phyloP scores from a whole-genome alignment of 1,140 invertebrate species.

The Brachionus manjavacas region DNA sequence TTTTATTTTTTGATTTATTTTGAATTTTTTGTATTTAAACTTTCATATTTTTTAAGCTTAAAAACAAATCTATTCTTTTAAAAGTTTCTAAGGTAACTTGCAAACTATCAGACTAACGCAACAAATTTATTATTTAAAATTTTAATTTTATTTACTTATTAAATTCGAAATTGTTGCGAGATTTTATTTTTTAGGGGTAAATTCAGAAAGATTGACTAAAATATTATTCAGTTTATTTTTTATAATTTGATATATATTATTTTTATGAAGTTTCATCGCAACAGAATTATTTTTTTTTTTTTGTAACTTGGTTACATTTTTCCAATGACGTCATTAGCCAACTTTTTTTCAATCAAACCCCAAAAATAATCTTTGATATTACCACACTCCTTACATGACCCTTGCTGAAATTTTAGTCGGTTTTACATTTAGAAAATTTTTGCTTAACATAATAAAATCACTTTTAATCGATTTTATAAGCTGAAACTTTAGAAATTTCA shows the following conservation, averaged over 20 bases:
- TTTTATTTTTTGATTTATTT: background rate
- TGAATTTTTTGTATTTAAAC: background rate
- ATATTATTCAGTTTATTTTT: background rate
- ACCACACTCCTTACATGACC: background rate
- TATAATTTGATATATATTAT: background rate
- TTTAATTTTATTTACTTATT: background rate
- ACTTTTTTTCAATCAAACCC: background rate
- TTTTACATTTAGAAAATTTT: background rate
- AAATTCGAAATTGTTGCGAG: background rate
- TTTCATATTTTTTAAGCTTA: background rate
- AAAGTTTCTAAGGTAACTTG: constrained; percentile 24
- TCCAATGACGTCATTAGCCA: background rate
- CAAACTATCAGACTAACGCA: background rate
- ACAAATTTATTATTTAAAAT: background rate
- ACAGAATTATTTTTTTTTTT: background rate
- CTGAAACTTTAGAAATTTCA: background rate
- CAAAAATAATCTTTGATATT: background rate
- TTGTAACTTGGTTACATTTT: background rate
- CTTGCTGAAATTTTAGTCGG: background rate
- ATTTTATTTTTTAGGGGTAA: background rate
- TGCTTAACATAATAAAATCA: background rate
- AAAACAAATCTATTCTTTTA: background rate
- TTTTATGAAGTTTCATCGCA: background rate
- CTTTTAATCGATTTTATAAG: background rate
- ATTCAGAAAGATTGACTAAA: background rate